Percentiles rank a stretch among this genome's conserved stretches.
Evolutionary conservation across 2,888 invertebrate species (phyloP).

Genomic region (Meiosimyza platycephala): DNA sequence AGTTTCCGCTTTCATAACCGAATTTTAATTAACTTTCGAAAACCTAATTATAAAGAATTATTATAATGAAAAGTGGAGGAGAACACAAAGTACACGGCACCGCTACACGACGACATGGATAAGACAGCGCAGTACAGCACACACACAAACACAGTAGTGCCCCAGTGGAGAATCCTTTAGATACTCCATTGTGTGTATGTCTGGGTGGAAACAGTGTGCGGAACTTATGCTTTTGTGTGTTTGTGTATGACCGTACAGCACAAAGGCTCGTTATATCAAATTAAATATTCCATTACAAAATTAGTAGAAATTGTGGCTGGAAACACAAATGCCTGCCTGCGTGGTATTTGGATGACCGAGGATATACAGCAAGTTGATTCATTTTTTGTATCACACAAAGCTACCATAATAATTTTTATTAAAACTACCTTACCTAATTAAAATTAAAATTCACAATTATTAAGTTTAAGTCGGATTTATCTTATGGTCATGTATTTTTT

Average conservation of each 20-base stretch:
- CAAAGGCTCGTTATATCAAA: slow-evolving; percentile 1
- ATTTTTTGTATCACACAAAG: neutral
- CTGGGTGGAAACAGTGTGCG: neutral
- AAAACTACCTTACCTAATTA: too few relatives aligned
- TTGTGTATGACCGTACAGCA: neutral
- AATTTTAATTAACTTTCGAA: slow-evolving; percentile 68
- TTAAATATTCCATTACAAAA: slow-evolving; percentile 25
- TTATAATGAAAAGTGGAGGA: slow-evolving; percentile 60
- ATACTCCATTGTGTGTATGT: neutral
- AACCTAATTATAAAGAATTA: slow-evolving; percentile 68
- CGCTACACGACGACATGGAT: neutral
- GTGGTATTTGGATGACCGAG: neutral
- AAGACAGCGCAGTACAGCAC: neutral
- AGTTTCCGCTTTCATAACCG: slow-evolving; percentile 67
- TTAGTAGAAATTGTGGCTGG: slow-evolving; percentile 25
- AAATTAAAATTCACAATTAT: too few relatives aligned
- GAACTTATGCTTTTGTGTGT: neutral
- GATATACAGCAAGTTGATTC: neutral
- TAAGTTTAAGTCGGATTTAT: too few relatives aligned
- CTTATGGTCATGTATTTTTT: too few relatives aligned
- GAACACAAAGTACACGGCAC: neutral
- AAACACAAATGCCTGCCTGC: neutral
- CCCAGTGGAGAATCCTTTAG: too few relatives aligned
- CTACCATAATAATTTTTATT: too few relatives aligned
- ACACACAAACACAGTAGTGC: too few relatives aligned